Percentiles rank a stretch among this genome's conserved stretches.
These are phyloP conservation scores for Etia nguti DNA, from an alignment of 2,113 vertebrate species.

Conservation along the genomic window DNA sequence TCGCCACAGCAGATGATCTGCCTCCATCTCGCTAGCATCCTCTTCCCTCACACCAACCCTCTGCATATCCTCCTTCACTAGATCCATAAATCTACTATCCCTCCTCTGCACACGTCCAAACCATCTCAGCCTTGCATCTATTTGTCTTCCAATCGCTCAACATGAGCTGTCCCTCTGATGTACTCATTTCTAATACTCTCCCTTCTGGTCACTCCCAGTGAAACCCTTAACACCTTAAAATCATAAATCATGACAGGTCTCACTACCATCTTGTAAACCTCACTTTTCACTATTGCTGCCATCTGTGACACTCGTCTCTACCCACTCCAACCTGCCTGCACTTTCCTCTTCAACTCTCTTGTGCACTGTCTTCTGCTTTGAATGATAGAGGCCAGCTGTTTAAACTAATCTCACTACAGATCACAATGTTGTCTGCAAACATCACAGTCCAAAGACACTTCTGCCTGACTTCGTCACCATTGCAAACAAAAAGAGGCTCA, in stretches of 20 bases:
- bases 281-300: neutral
- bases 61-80: neutral
- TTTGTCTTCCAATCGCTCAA: fast-evolving
- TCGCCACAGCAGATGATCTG: neutral
- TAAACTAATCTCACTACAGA: neutral
- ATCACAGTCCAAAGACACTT: neutral
- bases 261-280: neutral
- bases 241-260: neutral
- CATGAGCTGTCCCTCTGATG: neutral
- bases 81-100: neutral
- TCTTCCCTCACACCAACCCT: neutral
- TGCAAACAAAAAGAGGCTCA: neutral
- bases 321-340: neutral
- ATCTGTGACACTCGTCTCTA: neutral
- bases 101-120: neutral
- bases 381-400: neutral
- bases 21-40: neutral
- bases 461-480: neutral
- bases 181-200: neutral
- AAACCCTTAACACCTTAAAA: neutral
- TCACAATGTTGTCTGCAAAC: neutral
- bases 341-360: neutral
- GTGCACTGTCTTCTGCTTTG: neutral
- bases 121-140: neutral
- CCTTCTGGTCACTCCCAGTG: neutral